Evolutionary conservation across 2,888 invertebrate species (phyloP).

Genomic region (Acanthosoma haemorrhoidale): DNA sequence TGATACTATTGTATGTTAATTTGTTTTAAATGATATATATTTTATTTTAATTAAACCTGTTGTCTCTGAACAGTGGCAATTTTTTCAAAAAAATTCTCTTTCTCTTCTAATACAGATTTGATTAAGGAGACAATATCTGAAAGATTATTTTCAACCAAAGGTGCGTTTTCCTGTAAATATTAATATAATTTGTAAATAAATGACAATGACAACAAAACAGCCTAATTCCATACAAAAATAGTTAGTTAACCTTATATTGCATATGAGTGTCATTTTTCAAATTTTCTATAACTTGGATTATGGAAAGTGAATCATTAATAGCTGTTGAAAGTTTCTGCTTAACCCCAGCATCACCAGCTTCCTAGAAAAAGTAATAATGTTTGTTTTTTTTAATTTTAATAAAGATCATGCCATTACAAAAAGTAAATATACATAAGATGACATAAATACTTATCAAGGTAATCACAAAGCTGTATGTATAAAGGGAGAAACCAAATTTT

Average conservation of each 20-base stretch:
- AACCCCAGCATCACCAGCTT: not conserved
- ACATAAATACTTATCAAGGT: no score
- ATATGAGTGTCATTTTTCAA: not conserved
- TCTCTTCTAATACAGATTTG: not conserved
- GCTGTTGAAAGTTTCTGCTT: not conserved
- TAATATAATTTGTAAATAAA: not conserved
- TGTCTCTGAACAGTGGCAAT: not conserved
- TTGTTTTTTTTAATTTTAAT: no score
- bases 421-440: no score
- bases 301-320: not conserved
- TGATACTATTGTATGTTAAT: no score
- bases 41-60: no score
- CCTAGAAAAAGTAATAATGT: not conserved
- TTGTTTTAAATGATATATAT: no score
- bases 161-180: not conserved
- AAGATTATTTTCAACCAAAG: not conserved
- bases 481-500: no score
- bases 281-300: not conserved
- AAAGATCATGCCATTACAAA: no score
- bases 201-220: not conserved
- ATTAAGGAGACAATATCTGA: not conserved
- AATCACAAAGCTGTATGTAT: no score
- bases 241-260: no score
- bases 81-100: slow-evolving; percentile 4
- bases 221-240: no score